Base-by-base conservation (phyloP, 2,113 vertebrate species). In the Parus major region DNA sequence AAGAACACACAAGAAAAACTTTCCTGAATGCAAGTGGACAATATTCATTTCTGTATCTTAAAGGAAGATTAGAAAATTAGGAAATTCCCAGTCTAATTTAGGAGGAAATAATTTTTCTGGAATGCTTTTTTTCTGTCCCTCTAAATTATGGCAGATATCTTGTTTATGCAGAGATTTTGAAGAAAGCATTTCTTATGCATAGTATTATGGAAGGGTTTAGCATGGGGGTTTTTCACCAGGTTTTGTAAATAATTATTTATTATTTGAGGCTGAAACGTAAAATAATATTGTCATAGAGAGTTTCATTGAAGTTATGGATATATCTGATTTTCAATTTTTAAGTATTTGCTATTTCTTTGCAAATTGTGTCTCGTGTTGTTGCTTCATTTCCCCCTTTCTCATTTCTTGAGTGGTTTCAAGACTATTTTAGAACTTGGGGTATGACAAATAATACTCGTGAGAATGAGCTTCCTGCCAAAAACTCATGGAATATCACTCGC, bases 191-290 rank as follows among this genome's bases (percentile, higher is more conserved):
- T n/a, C 3, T 36, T 5, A 35, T 18, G 5, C 9, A 10, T 8
- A 33, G 5, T 22, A 60, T 23, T 81, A 55, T 8, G 12, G 3
- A 1, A 18, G 33, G 31, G 6, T 22, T 50, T 73, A 16, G 11
- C 22, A 35, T 57, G 15, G 23, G 5, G 0, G 1, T 25, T 71
- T 56, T 61, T 53, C 17, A 3, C 15, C 6, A 47, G 3, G 7
- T 57, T 82, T 77, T 66, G 4, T 59, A 86, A 35, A 41, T 8
- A 13, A 7, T 53, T 44, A 47, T 35, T 84, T 78, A 31, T 9
- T 12, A 41, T 44, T 75, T 82, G 41, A 55, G 5, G n/a, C 9
- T 70, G 65, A 70, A 70, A 36, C 2, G 2, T 63, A 69, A 61
- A 65, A 33, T 44, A 36, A 47, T 4, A 24, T 46, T 5, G 23